Evolutionary conservation across 2,888 invertebrate species (phyloP).

Genomic region (Bembecia ichneumoniformis): DNA sequence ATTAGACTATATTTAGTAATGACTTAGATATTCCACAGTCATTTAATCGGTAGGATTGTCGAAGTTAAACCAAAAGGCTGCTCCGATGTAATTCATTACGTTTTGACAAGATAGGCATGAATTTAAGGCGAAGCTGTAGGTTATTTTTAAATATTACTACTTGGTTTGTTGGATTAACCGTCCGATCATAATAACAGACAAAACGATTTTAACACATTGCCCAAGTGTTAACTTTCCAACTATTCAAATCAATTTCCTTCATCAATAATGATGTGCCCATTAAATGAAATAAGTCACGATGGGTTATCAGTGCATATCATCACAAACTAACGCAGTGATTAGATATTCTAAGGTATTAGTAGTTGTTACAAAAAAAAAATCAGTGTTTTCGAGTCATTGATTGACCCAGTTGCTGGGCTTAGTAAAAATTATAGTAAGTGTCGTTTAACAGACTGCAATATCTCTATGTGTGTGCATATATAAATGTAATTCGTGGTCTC

Average conservation of each 20-base stretch:
- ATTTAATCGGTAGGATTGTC: constrained; percentile 51
- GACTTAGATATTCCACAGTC: constrained; percentile 69
- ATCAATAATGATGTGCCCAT: constrained; percentile 45
- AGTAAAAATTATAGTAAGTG: constrained; percentile 70
- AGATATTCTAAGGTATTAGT: constrained; percentile 71
- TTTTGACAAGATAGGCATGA: constrained; percentile 66
- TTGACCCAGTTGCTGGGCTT: constrained; percentile 62
- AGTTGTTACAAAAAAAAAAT: constrained; percentile 64
- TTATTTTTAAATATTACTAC: constrained; percentile 58
- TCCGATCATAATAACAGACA: constrained; percentile 62
- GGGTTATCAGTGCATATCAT: constrained; percentile 72
- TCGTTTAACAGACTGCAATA: constrained; percentile 68
- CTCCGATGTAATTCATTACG: constrained; percentile 63
- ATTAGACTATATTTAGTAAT: constrained; percentile 52
- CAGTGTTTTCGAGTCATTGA: constrained; percentile 67
- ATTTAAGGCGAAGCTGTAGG: constrained; percentile 70
- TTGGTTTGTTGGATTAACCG: constrained; percentile 65
- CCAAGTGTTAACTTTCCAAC: constrained; percentile 47
- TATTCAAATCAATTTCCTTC: constrained; percentile 50
- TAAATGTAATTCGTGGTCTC: constrained; percentile 69
- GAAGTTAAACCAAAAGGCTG: constrained; percentile 64
- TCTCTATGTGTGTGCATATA: constrained; percentile 68
- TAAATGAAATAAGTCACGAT: constrained; percentile 43
- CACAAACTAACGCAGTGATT: constrained; percentile 71
- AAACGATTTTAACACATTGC: constrained; percentile 52